A percentile compares a stretch with the other conserved stretches of the same genome.
These are phyloP conservation scores for Heterocephalus glaber DNA, from an alignment of 2,113 vertebrate species.

Conservation along the genomic window DNA sequence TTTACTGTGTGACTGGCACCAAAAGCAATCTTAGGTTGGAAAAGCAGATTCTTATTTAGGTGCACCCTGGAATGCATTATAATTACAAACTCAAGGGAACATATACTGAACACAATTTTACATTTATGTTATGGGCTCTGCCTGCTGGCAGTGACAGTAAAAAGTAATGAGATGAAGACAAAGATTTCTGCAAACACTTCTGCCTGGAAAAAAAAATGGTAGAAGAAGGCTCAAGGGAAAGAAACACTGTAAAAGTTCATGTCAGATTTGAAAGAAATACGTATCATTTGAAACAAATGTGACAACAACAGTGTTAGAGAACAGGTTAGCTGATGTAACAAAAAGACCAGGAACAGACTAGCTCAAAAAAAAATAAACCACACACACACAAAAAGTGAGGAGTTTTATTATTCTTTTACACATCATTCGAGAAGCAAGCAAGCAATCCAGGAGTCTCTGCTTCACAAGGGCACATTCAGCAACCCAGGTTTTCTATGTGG, in stretches of 20 bases:
- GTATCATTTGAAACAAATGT: slow-evolving; percentile 47
- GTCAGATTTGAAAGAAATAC: slow-evolving; percentile 49
- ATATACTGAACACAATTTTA: slow-evolving; percentile 60
- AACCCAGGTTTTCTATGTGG: neutral
- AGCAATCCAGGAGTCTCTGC: neutral
- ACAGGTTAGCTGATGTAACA: slow-evolving; percentile 41
- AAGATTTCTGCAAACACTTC: slow-evolving; percentile 64
- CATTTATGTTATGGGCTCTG: slow-evolving; percentile 63
- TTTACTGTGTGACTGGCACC: slow-evolving; percentile 59
- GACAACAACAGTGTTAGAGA: slow-evolving; percentile 2
- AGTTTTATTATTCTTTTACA: neutral
- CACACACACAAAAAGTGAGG: neutral
- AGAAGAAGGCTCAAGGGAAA: slow-evolving; percentile 47
- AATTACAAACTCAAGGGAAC: slow-evolving; percentile 73
- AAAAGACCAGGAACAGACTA: slow-evolving; percentile 36
- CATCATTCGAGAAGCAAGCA: neutral
- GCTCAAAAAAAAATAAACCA: neutral
- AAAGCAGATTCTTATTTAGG: slow-evolving; percentile 59
- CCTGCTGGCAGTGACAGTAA: slow-evolving; percentile 64
- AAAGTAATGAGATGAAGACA: slow-evolving; percentile 59
- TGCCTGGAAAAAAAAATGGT: neutral
- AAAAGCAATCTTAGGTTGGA: slow-evolving; percentile 37
- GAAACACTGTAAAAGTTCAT: slow-evolving; percentile 37
- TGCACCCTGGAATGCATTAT: slow-evolving; percentile 52
- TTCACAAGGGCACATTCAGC: neutral